Evolutionary conservation across 2,888 invertebrate genomes (phyloP), one percentile per base, ranked within the genome.

Genomic region (Xestia rhomboidea): DNA sequence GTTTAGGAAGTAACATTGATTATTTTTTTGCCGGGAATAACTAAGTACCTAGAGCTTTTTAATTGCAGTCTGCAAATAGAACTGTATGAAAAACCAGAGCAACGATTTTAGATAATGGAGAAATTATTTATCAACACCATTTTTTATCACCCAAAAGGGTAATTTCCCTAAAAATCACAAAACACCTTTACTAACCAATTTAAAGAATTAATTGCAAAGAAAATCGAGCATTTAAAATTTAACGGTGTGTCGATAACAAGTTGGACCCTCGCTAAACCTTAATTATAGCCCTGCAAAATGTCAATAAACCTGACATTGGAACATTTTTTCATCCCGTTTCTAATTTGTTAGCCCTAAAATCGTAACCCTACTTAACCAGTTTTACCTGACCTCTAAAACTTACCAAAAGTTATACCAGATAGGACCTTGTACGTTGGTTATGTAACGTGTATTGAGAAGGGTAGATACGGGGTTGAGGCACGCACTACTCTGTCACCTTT

Each of bases 331-430:
- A 93, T 93, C 93, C 96, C 95, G 93, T 94, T 93, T 92, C 93
- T 95, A 95, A 95, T 96, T 96, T 95, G 95, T 95, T 93, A 93
- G 94, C 95, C 95, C 96, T 94, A 95, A 96, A 95, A 94, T 94
- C 94, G 94, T 91, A 92, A 92, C 93, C 93, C 93, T 93, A 92
- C 27, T 75, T 76, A 87, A 86, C 94, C 91, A 92, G 27, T 83
- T 24, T 86, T 80, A 81, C 57, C 63, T 80, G 91, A 89, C 71
- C 91, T 84, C 34, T 44, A 18, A 24, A 41, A 11, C 4, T 15
- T 8, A 41, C 10, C 7, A 51, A 41, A 67, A 34, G 3, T 38
- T 67, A 10, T 8, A 21, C 5, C 13, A 71, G 71, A 87, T 77
- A 81, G 93, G 38, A 92, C 94, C 80, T 66, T 63, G 68, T 84